Evolutionary conservation across 2,113 vertebrate species (phyloP), one percentile per base, ranked within the genome.

Genomic region (Tautogolabrus adspersus): DNA sequence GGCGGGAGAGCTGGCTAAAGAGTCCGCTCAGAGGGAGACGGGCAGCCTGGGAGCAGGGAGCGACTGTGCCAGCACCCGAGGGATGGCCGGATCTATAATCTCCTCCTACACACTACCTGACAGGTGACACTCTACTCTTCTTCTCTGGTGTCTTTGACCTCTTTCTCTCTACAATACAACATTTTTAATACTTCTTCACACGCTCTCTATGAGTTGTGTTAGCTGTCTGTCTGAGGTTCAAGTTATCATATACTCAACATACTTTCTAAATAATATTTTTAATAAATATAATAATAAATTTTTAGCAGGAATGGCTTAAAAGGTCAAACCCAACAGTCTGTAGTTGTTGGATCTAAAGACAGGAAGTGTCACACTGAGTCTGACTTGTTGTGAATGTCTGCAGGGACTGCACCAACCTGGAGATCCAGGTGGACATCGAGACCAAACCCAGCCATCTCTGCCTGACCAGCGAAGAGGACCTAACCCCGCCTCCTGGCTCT

Each of bases 391-490:
- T 9, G 51, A 58, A 7, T 66, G 10, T 49, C 72, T 63, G 1
- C 94, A 99, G 98, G 94, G 98, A 99, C 84, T 96, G 96, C 89
- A 99, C 96, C 84, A 99, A 99, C 91, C 96, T 99, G 93, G 98
- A 99, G 93, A 98, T 99, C 92, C 98, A 99, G 93, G 98, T 99
- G 93, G 97, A 99, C 95, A 99, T 99, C 1, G 98, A 99, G 88
- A 97, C 97, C 91, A 99, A 99, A 91, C 98, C 97, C 63, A 98
- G 97, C 76, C 97, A 97, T 88, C 95, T 98, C 89, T 97, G 97
- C 89, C 93, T 99, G 88, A 95, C 96, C 93, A 99, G 97, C 23
- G 97, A 97, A 0, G 97, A 99, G 93, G 98, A 98, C 86, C 96
- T 98, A 0, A 94, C 97, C 70, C 96, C 96, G 58, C 95, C 89